Conservation (phyloP, 1,140 invertebrate genomes). For the Drosophila paulistorum region DNA sequence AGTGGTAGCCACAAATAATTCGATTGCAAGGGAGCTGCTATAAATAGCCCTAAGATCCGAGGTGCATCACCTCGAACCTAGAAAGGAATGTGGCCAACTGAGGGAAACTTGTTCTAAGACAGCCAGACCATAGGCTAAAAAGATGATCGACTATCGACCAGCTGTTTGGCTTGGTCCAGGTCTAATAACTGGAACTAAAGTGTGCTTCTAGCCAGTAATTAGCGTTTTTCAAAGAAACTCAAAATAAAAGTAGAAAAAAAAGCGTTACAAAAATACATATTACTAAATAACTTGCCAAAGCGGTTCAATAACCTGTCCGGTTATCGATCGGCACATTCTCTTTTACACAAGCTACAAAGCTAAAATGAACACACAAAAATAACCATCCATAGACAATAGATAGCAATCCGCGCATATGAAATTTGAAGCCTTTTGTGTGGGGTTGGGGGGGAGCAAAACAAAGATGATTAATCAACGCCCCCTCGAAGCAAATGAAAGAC, state of each 20-base stretch:
- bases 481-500: conserved; percentile 25
- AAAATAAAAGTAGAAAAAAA: conserved; percentile 34
- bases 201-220: conserved; percentile 68
- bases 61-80: conserved; percentile 50
- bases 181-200: conserved; percentile 80
- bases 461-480: conserved; percentile 72
- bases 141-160: background rate
- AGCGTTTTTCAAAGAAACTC: conserved; percentile 48
- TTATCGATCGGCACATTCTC: conserved; percentile 60
- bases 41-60: conserved; percentile 68
- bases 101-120: conserved; percentile 73
- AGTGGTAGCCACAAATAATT: conserved; percentile 61
- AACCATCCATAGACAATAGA: conserved; percentile 24
- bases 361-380: conserved; percentile 23
- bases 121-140: conserved; percentile 12
- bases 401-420: conserved; percentile 55
- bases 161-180: conserved; percentile 15
- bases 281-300: conserved; percentile 16
- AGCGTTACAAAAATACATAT: conserved; percentile 63
- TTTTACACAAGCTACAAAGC: conserved; percentile 35
- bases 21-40: conserved; percentile 61
- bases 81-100: conserved; percentile 74
- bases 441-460: conserved; percentile 15
- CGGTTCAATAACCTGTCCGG: conserved; percentile 68
- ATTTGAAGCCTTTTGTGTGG: conserved; percentile 49